These are phyloP conservation scores for Lasioglossum morio DNA, from an alignment of 2,888 invertebrate genomes.

Conservation along the genomic window DNA sequence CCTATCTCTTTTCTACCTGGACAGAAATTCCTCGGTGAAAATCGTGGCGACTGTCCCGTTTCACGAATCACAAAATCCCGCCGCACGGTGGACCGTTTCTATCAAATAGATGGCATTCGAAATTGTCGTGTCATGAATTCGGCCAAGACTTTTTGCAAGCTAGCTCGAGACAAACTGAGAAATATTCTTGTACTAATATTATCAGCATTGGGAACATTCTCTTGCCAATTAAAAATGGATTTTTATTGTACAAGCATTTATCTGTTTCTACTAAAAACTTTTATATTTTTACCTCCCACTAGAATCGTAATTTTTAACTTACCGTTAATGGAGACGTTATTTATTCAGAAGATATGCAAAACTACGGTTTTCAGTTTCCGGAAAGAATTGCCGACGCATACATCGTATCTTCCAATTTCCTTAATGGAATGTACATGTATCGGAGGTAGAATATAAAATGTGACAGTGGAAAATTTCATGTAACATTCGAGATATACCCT, in stretches of 20 bases:
- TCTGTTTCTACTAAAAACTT: no score
- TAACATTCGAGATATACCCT: not conserved
- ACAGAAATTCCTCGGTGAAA: slow-evolving; percentile 64
- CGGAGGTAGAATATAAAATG: not conserved
- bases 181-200: no score
- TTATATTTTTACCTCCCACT: no score
- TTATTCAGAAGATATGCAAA: not conserved
- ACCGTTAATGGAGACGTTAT: not conserved
- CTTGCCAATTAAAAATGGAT: no score
- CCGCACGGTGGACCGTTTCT: not conserved
- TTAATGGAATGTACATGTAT: not conserved
- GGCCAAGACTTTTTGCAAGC: no score
- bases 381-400: not conserved
- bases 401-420: not conserved
- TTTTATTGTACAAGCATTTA: no score
- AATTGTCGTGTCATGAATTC: not conserved
- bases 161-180: no score
- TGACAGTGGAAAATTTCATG: not conserved
- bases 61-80: slow-evolving; percentile 16
- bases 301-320: no score
- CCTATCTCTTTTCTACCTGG: slow-evolving; percentile 66
- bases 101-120: not conserved
- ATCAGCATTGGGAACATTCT: not conserved
- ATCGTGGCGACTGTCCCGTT: slow-evolving; percentile 45
- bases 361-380: not conserved